Base-by-base conservation (phyloP, 2,888 invertebrate genomes). In the Apamea sordens region DNA sequence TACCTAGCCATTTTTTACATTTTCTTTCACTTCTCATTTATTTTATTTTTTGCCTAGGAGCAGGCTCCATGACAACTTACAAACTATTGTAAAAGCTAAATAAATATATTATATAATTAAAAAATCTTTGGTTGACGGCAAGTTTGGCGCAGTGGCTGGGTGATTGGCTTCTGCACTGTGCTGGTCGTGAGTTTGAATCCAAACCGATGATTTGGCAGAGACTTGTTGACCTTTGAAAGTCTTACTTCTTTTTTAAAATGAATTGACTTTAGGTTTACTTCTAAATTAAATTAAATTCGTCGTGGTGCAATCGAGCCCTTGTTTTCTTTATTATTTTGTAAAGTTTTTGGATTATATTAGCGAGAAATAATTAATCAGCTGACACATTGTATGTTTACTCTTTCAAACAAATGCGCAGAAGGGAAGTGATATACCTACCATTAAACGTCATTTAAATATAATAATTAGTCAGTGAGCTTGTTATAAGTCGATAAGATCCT, bases 401-500 rank as follows among this genome's bases (percentile, higher is more conserved):
- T 64, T 50, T n/a, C 63, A 72, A 72, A 64, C 24, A 84, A 72
- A 47, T 85, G 61, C 82, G 76, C 44, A 76, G 36, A 69, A 85
- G n/a, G 65, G 56, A 82, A 63, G 36, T 71, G 41, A 64, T 65
- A 24, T 76, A 76, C 73, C 64, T 67, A 67, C 53, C 1, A 73
- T 41, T 74, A 74, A 70, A 73, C 64, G 36, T 44, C 79, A 71
- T 68, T 75, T 64, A 74, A 86, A 86, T 72, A 47, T 64, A 41
- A 56, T 67, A 44, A 75, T 85, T 86, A 75, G 36, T 79, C 76
- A 83, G 59, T 73, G 73, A 78, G 77, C 69, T 64, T 64, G 75
- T 68, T 71, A 68, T 86, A 86, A 86, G 78, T 84, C 79, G 85
- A 85, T 85, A 74, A 86, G 84, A 83, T 86, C 59, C 28, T 47